Percentiles rank a stretch among this genome's conserved stretches.
phyloP scores from a whole-genome alignment of 2,888 invertebrate genomes.

The Eudemis profundana region DNA sequence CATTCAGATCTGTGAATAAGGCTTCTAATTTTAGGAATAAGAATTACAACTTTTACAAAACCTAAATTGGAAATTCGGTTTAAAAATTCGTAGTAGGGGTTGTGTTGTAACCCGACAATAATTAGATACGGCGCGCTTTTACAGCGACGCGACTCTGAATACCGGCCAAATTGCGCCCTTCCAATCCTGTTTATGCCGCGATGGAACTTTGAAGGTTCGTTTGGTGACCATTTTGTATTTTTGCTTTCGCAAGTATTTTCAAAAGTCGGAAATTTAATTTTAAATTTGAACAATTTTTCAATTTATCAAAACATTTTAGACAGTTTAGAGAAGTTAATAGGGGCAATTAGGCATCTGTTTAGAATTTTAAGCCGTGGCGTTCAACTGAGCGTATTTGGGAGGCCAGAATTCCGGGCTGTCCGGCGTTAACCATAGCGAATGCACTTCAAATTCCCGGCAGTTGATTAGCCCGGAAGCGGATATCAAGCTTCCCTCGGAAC shows the following conservation, averaged over 20 bases:
- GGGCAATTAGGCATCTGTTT: slow-evolving; percentile 40
- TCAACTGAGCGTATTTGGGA: slow-evolving; percentile 42
- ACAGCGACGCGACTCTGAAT: slow-evolving; percentile 80
- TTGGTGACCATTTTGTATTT: slow-evolving; percentile 60
- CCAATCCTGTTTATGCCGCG: slow-evolving; percentile 78
- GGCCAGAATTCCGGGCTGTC: slow-evolving; percentile 43
- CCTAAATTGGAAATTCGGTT: slow-evolving; percentile 45
- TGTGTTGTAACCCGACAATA: slow-evolving; percentile 75
- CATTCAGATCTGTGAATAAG: background rate
- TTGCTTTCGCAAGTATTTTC: slow-evolving; percentile 43
- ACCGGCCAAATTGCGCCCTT: slow-evolving; percentile 82
- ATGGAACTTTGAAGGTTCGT: slow-evolving; percentile 68
- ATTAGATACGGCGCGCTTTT: slow-evolving; percentile 85
- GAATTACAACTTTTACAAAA: background rate
- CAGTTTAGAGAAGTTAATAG: slow-evolving; percentile 20
- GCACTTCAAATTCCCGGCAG: slow-evolving; percentile 62
- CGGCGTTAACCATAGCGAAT: slow-evolving; percentile 51
- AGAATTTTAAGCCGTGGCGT: slow-evolving; percentile 46
- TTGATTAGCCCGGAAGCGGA: slow-evolving; percentile 61
- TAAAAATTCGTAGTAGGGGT: slow-evolving; percentile 61
- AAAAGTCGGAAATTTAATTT: slow-evolving; percentile 36
- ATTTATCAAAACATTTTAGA: slow-evolving; percentile 24
- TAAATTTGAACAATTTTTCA: slow-evolving; percentile 38
- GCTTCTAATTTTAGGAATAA: background rate
- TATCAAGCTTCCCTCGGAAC: slow-evolving; percentile 49